Conservation (phyloP, 1,140 invertebrate genomes). For the Brachionus koreanus region DNA sequence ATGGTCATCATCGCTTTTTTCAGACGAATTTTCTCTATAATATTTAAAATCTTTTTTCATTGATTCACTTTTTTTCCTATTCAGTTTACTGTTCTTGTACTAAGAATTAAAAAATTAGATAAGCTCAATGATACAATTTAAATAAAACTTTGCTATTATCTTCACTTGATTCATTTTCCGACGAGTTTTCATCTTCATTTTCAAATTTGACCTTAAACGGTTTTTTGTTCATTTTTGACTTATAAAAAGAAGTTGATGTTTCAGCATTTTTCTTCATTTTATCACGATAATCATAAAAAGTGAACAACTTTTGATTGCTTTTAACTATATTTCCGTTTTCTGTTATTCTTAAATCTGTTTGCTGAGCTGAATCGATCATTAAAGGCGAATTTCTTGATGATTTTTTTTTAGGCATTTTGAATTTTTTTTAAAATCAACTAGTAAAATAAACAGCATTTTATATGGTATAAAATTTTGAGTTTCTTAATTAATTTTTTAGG, state of each 20-base stretch:
- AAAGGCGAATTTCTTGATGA: neutral
- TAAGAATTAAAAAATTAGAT: neutral
- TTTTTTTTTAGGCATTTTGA: neutral
- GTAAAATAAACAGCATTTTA: neutral
- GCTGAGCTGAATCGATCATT: neutral
- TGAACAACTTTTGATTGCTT: slow-evolving; percentile 1
- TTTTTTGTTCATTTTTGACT: neutral
- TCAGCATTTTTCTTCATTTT: neutral
- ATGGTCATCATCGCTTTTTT: neutral
- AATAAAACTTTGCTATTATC: neutral
- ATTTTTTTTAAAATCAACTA: neutral
- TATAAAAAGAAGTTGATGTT: neutral
- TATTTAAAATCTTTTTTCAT: neutral
- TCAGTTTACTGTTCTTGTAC: neutral
- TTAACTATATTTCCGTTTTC: neutral
- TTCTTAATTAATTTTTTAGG: neutral
- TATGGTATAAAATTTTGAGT: neutral
- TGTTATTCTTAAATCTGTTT: neutral
- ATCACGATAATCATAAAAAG: slow-evolving; percentile 31
- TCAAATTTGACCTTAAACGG: neutral
- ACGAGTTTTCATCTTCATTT: neutral
- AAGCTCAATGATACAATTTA: neutral
- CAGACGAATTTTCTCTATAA: neutral
- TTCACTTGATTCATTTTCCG: neutral
- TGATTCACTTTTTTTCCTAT: neutral